Evolutionary conservation across 2,113 vertebrate genomes (phyloP).

Genomic region (Miniopterus natalensis): DNA sequence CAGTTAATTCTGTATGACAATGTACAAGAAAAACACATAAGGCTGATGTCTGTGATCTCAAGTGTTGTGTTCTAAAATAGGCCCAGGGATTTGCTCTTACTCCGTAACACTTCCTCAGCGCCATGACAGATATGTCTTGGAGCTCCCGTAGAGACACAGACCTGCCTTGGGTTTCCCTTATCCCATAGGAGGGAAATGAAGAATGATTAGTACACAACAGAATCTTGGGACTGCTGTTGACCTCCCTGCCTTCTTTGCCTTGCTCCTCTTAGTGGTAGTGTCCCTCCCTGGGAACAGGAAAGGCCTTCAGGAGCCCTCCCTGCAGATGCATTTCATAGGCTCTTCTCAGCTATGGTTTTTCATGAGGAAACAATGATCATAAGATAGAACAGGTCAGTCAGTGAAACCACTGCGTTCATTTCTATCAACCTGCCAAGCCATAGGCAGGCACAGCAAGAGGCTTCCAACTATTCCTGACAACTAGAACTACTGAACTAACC

Average conservation of each 20-base stretch:
- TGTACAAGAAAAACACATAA: slow-evolving; percentile 28
- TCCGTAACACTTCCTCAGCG: not conserved
- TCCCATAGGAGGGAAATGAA: not conserved
- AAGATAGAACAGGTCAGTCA: not conserved
- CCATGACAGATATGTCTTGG: not conserved
- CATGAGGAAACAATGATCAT: not conserved
- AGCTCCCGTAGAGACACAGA: not conserved
- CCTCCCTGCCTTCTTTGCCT: not conserved
- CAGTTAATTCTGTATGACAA: slow-evolving; percentile 66
- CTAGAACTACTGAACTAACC: not conserved
- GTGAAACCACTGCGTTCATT: not conserved
- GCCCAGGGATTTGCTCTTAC: not conserved
- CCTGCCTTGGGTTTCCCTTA: not conserved
- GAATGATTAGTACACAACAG: not conserved
- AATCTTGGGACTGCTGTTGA: too few relatives aligned
- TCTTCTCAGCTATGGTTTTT: not conserved
- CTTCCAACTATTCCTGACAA: not conserved
- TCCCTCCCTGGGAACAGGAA: not conserved
- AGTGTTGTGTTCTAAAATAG: not conserved
- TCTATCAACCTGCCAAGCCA: not conserved
- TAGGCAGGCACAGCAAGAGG: not conserved
- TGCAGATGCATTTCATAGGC: not conserved
- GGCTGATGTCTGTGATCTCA: not conserved
- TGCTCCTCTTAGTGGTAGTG: not conserved
- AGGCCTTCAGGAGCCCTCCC: fast-evolving